Conservation (phyloP, 1,140 invertebrate species). For the Drosophila parvula region DNA sequence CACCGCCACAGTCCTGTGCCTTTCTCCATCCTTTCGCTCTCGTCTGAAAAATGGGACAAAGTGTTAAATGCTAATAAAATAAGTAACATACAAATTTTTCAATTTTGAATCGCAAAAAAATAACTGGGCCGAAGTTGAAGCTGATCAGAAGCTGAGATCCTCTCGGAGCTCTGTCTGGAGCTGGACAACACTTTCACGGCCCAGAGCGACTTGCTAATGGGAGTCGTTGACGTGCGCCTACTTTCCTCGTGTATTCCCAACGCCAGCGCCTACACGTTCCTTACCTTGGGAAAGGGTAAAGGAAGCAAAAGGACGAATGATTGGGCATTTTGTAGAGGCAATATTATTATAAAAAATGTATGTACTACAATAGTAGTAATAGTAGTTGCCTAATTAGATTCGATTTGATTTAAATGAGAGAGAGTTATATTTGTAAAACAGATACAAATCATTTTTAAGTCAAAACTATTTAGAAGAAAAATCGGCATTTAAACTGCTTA, state of each 20-base stretch:
- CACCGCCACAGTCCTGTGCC: conserved; percentile 28
- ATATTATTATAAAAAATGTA: neutral
- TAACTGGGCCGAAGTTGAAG: conserved; percentile 56
- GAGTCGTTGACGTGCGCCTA: conserved; percentile 71
- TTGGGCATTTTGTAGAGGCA: neutral
- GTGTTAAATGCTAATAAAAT: conserved; percentile 83
- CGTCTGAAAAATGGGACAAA: conserved; percentile 29
- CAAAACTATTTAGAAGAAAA: too few species aligned
- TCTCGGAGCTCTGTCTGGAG: neutral
- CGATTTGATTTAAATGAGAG: too few species aligned
- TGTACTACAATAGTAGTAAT: too few species aligned
- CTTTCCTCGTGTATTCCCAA: conserved; percentile 53
- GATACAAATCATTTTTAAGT: too few species aligned
- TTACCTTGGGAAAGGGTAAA: conserved; percentile 19
- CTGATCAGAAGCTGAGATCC: conserved; percentile 27
- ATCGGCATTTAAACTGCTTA: too few species aligned
- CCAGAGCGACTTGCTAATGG: conserved; percentile 79
- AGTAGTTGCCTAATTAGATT: too few species aligned
- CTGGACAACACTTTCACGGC: conserved; percentile 80
- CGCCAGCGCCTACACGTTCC: conserved; percentile 57
- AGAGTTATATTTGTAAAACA: too few species aligned
- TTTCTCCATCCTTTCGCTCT: conserved; percentile 45
- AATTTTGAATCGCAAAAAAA: conserved; percentile 57
- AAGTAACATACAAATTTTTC: conserved; percentile 83
- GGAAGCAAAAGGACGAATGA: too few species aligned